Evolutionary conservation across 2,797 vertebrate species (phyloP).

Genomic region (Sebastes trivittatus): DNA sequence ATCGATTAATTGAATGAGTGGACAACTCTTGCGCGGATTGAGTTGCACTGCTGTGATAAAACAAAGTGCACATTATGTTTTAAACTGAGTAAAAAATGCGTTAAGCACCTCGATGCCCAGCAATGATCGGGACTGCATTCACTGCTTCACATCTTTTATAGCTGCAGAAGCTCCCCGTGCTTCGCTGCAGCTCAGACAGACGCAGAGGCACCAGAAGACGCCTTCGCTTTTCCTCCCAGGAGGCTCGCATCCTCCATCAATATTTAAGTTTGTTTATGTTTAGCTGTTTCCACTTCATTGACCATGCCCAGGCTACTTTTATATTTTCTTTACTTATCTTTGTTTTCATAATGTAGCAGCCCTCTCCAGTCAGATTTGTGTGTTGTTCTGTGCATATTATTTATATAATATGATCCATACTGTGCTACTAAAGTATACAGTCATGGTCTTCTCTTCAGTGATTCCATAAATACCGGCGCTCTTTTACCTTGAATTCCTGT

Average conservation of each 20-base stretch:
- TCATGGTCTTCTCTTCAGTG: neutral
- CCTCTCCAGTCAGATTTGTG: neutral
- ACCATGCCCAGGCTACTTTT: slow-evolving; percentile 40
- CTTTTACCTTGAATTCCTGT: neutral
- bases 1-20: slow-evolving; percentile 79
- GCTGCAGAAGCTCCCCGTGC: slow-evolving; percentile 48
- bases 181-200: slow-evolving; percentile 64
- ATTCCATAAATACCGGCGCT: neutral
- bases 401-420: neutral
- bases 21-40: slow-evolving; percentile 69
- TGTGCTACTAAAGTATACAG: neutral
- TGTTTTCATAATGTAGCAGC: slow-evolving; percentile 24
- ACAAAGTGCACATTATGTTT: slow-evolving; percentile 70
- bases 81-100: slow-evolving; percentile 61
- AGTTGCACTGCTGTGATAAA: slow-evolving; percentile 77
- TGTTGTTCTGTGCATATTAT: neutral
- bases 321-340: slow-evolving; percentile 31
- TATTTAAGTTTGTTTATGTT: slow-evolving; percentile 82
- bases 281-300: slow-evolving; percentile 61
- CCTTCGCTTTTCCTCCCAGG: slow-evolving; percentile 50
- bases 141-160: slow-evolving; percentile 28
- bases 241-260: slow-evolving; percentile 65
- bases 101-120: slow-evolving; percentile 58
- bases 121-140: slow-evolving; percentile 25
- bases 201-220: slow-evolving; percentile 58